Conservation (phyloP, 2,113 vertebrate genomes). For the Machaerirhynchus nigripectus region DNA sequence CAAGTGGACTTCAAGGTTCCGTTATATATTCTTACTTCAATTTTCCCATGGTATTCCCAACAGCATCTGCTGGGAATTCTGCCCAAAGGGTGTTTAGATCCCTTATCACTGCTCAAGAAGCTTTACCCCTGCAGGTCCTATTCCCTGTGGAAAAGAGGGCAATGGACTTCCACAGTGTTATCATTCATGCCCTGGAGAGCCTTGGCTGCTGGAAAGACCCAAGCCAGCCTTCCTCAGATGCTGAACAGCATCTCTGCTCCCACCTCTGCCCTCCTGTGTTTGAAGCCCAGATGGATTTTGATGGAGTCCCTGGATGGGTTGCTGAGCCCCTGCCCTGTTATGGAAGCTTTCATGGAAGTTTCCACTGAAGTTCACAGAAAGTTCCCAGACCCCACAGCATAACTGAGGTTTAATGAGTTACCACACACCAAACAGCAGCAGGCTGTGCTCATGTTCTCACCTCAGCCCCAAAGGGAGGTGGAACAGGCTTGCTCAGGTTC, state of each 20-base stretch:
- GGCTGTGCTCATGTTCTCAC: neutral
- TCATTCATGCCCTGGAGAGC: neutral
- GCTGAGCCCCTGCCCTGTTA: neutral
- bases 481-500: neutral
- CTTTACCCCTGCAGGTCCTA: neutral
- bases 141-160: neutral
- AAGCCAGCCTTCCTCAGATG: neutral
- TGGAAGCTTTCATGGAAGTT: neutral
- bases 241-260: neutral
- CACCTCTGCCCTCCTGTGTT: neutral
- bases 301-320: neutral
- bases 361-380: neutral
- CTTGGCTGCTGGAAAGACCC: neutral
- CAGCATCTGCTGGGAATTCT: neutral
- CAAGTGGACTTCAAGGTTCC: neutral
- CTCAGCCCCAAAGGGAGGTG: neutral
- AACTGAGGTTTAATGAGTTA: constrained; percentile 22
- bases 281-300: neutral
- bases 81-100: neutral
- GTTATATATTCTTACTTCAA: neutral
- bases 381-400: neutral
- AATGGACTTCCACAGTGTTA: neutral
- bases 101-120: neutral
- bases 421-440: neutral
- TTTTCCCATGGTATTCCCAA: neutral